phyloP scores from a whole-genome alignment of 2,797 vertebrate genomes.

The Spinibarbus caldwelli region DNA sequence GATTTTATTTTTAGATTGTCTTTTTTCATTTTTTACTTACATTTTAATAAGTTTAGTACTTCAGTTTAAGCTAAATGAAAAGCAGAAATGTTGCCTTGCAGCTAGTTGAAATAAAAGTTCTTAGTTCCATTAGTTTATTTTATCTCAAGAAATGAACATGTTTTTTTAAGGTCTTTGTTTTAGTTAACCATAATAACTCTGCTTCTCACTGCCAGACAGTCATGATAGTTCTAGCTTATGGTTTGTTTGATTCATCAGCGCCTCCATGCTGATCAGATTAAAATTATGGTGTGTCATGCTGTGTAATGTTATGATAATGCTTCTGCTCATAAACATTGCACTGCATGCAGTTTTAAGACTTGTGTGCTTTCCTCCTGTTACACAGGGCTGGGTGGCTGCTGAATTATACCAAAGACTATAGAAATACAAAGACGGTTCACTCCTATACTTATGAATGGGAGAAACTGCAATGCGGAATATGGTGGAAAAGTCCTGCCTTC shows the following conservation, averaged over 20 bases:
- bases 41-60: no score
- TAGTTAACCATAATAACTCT: not conserved
- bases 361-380: not conserved
- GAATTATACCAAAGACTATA: not conserved
- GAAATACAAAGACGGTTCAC: no score
- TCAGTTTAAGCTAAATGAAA: no score
- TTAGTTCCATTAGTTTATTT: not conserved
- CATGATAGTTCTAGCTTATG: not conserved
- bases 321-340: not conserved
- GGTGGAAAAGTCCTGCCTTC: not conserved
- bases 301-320: not conserved
- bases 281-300: not conserved
- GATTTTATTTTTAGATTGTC: no score
- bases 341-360: not conserved
- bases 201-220: not conserved
- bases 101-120: no score
- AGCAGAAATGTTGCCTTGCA: no score
- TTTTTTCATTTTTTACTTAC: no score
- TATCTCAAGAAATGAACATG: not conserved
- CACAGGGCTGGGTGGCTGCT: not conserved
- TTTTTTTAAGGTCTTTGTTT: not conserved
- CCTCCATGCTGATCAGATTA: not conserved
- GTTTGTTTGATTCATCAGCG: not conserved
- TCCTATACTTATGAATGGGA: no score
- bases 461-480: no score